Percentiles rank a stretch among this genome's conserved stretches.
Evolutionary conservation across 1,140 invertebrate genomes (phyloP).

Genomic region (Trachelipus rathkii): DNA sequence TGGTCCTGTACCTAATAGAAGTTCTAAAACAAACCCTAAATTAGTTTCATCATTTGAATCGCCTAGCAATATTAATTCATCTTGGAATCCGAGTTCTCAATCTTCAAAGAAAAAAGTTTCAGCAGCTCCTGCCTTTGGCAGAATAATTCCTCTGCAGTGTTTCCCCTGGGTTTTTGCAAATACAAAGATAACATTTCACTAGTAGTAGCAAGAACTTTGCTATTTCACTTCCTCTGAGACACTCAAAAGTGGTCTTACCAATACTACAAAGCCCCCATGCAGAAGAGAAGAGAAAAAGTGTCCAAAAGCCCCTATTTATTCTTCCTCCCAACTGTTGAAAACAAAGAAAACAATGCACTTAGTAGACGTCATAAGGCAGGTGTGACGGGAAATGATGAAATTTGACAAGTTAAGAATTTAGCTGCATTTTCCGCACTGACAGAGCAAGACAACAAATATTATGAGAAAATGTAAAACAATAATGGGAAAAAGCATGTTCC

Average conservation of each 20-base stretch:
- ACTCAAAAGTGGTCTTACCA: conserved; percentile 45
- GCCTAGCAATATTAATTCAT: conserved; percentile 33
- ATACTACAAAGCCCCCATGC: conserved; percentile 46
- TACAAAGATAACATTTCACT: too few species aligned
- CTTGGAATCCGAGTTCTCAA: neutral
- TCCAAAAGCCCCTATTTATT: conserved; percentile 54
- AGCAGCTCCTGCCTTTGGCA: conserved; percentile 56
- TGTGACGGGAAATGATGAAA: conserved; percentile 54
- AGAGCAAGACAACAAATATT: conserved; percentile 68
- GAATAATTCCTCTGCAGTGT: conserved; percentile 45
- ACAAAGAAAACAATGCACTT: conserved; percentile 65
- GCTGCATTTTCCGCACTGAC: conserved; percentile 70
- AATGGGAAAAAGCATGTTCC: conserved; percentile 63
- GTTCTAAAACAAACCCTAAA: conserved; percentile 47
- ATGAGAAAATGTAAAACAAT: conserved; percentile 65
- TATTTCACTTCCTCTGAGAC: conserved; percentile 41
- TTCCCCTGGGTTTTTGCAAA: too few species aligned
- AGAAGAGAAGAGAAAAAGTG: conserved; percentile 25
- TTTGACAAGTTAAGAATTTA: conserved; percentile 61
- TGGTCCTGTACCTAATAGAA: conserved; percentile 52
- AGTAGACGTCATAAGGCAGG: conserved; percentile 59
- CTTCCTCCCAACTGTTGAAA: conserved; percentile 68
- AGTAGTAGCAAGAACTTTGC: conserved; percentile 45
- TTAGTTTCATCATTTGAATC: conserved; percentile 46
- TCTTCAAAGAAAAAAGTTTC: conserved; percentile 49